Evolutionary conservation across 1,140 invertebrate species (phyloP).

Genomic region (Sesamia nonagrioides): DNA sequence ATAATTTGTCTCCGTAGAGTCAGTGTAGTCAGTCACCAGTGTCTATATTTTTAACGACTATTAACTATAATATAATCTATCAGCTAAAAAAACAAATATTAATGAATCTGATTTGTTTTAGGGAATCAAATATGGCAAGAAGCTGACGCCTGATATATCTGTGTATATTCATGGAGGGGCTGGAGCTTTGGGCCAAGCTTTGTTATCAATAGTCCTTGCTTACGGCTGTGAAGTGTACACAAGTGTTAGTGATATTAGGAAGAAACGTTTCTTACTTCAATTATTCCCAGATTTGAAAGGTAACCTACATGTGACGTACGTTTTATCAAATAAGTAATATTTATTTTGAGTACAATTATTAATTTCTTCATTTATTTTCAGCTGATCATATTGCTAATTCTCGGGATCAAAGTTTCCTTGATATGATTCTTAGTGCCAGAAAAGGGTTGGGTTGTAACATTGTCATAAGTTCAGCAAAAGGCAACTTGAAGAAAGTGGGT

Average conservation of each 20-base stretch:
- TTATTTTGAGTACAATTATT: no score
- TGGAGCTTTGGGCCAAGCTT: constrained; percentile 93
- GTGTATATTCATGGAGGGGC: constrained; percentile 92
- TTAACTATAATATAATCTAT: no score
- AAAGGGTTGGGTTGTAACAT: no score
- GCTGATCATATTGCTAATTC: no score
- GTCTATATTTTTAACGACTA: background rate
- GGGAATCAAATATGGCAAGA: constrained; percentile 41
- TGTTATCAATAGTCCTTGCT: constrained; percentile 90
- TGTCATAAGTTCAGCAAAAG: no score
- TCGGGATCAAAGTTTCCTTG: no score
- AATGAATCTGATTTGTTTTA: constrained; percentile 31
- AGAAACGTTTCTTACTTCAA: constrained; percentile 82
- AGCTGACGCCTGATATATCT: constrained; percentile 77
- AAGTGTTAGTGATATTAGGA: constrained; percentile 88
- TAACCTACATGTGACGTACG: constrained; percentile 57
- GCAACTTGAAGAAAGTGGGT: no score
- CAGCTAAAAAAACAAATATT: background rate
- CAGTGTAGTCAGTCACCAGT: background rate
- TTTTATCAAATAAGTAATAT: no score
- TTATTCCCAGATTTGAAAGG: constrained; percentile 85
- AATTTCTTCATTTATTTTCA: no score
- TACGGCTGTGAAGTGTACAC: constrained; percentile 89
- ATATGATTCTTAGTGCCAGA: no score
- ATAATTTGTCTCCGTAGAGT: no score